Percentiles rank a stretch among this genome's conserved stretches.
Conservation (phyloP, 2,888 invertebrate genomes). For the Habrosyne pyritoides region DNA sequence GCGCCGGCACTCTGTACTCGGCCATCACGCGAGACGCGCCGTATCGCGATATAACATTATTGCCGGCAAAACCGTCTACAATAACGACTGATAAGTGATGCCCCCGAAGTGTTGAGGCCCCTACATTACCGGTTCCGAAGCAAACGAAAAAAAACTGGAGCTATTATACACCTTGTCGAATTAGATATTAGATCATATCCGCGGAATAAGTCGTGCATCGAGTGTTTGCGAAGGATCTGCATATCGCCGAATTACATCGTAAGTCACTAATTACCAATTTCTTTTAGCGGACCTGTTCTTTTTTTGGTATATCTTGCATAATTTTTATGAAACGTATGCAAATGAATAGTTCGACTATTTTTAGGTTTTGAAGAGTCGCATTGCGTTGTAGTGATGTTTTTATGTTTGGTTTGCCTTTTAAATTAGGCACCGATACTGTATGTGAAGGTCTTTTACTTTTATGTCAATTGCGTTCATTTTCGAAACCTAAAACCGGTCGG, state of each 20-base stretch:
- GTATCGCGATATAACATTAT: constrained; percentile 42
- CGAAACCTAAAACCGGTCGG: constrained; percentile 76
- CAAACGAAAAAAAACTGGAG: constrained; percentile 44
- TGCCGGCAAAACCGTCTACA: constrained; percentile 35
- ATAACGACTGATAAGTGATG: constrained; percentile 55
- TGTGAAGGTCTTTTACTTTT: constrained; percentile 71
- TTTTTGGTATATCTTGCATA: constrained; percentile 36
- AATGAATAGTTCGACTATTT: constrained; percentile 36
- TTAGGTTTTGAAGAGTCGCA: constrained; percentile 30
- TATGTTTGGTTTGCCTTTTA: constrained; percentile 33
- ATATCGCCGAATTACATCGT: constrained; percentile 57
- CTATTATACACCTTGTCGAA: constrained; percentile 30
- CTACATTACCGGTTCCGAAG: constrained; percentile 41
- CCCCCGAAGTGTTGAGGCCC: constrained; percentile 46
- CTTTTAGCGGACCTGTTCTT: constrained; percentile 39
- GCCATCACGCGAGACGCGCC: constrained; percentile 69
- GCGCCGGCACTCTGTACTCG: constrained; percentile 76
- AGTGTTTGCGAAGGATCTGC: constrained; percentile 57
- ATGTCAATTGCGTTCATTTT: constrained; percentile 76
- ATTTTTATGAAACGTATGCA: constrained; percentile 44
- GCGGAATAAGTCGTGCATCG: constrained; percentile 47
- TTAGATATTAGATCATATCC: constrained; percentile 38
- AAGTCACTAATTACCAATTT: constrained; percentile 52
- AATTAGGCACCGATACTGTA: constrained; percentile 48
- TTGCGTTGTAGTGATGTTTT: constrained; percentile 33